Evolutionary conservation across 2,113 vertebrate species (phyloP), one percentile per base, ranked within the genome.

Genomic region (Cinclus mexicanus): DNA sequence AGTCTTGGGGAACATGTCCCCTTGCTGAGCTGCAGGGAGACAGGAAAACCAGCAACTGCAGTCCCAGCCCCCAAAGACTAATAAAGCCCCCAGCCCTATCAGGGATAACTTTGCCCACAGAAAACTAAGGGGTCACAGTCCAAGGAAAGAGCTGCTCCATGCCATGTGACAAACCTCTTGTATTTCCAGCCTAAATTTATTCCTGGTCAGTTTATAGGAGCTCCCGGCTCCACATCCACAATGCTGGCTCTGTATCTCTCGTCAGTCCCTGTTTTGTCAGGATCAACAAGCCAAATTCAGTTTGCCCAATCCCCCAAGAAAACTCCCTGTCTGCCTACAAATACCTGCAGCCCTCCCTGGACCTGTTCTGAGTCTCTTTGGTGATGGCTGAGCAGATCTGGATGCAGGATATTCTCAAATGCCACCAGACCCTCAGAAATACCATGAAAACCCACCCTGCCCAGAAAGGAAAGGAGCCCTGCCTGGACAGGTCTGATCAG

Each of bases 161-260:
- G 71, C 46, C 90, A 90, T 7, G 68, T 67, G 95, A 93, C 76
- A 89, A 93, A 61, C 25, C 83, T 69, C 92, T 93, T 92, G 68
- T 77, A 75, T 92, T 94, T 83, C 76, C 68, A 93, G 82, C 19
- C 80, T 77, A 78, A 92, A 90, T 95, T 95, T 92, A 95, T 83
- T 96, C 93, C 83, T 80, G 95, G 89, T 92, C 90, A 81, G 91
- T 90, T 97, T 93, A 95, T 60, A 57, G 90, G 3, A 69, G 75
- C 37, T 74, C 31, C 7, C 2, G 5, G 79, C 63, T 67, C 90
- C 71, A 49, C 81, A 24, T 2, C 76, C 89, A 92, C 95, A 95
- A 92, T 67, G 86, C 86, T 50, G 64, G 79, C 94, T 95, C 94
- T 95, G 91, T 96, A 11, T 33, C 79, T 79, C 71, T 6, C 23